Evolutionary conservation across 1,140 invertebrate species (phyloP), one percentile per base, ranked within the genome.

Genomic region (Temnothorax curvispinosus): DNA sequence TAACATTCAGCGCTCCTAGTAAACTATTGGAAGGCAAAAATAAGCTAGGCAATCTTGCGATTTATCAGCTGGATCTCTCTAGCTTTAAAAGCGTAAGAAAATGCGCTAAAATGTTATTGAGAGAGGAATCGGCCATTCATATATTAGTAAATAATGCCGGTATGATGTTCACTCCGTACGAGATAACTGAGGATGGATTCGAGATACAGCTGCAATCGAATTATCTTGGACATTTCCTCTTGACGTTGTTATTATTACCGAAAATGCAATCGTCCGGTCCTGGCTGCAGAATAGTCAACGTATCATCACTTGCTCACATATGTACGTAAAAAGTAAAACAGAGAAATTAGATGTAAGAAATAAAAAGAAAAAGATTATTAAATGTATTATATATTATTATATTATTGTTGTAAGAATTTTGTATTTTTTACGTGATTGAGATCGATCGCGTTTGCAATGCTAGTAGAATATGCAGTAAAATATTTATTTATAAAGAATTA

Each of bases 111-210:
- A 95, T 96, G 47, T 93, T 98, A 1, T 91, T 96, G n/a, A 93
- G 96, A 7, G 96, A 94, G 0, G 96, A 97, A 93, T 77, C 96
- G 47, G 95, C 96, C 89, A 96, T 98, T 58, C 96, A 98, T 91
- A 94, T 98, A 62, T 94, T 99, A 3, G 96, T 98, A 13, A 98
- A 98, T 89, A 98, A 98, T 95, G 98, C 98, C 65, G 98, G 97
- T 5, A 96, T 98, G 0, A 98, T 97, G 96, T 96, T 96, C 95
- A 96, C 96, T 86, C 97, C 97, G 0, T 94, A 96, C 77, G 94
- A 94, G 52, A 96, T 96, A 86, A 97, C 97, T 0, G 96, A 96
- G 80, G 98, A 99, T 91, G 98, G 98, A 0, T 97, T 97, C 92
- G 98, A 99, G 93, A 96, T 96, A 74, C 97, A 98, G 87, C 95